Conservation (phyloP, 1,140 invertebrate genomes). For the Eurosta solidaginis region DNA sequence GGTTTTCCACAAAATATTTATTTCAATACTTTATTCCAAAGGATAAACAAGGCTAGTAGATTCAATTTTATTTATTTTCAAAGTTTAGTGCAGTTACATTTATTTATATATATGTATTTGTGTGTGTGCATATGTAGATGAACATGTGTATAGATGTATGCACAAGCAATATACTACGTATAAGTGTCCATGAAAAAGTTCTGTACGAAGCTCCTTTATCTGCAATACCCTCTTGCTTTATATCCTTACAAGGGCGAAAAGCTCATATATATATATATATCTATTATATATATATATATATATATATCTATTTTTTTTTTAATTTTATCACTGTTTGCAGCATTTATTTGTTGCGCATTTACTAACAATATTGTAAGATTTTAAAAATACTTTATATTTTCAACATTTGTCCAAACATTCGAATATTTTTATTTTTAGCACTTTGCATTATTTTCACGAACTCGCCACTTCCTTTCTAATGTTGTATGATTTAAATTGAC, state of each 20-base stretch:
- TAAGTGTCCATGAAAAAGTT: too few relatives aligned
- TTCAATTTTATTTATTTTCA: not conserved
- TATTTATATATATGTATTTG: not conserved
- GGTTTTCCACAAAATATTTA: too few relatives aligned
- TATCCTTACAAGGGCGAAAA: constrained; percentile 12
- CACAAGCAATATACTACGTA: not conserved
- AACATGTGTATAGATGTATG: not conserved
- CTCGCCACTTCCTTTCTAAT: not conserved
- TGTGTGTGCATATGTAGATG: not conserved
- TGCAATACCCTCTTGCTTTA: not conserved
- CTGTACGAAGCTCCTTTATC: not conserved
- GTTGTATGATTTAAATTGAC: too few relatives aligned
- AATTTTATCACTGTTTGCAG: too few relatives aligned
- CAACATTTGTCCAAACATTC: not conserved
- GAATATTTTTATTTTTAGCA: not conserved
- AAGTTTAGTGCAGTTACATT: not conserved
- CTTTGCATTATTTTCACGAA: constrained; percentile 6
- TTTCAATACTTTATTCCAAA: too few relatives aligned
- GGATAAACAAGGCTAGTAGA: too few relatives aligned
- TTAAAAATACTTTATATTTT: not conserved
- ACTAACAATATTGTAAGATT: not conserved
- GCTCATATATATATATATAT: not conserved
- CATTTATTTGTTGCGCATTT: too few relatives aligned
- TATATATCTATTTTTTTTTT: not conserved
- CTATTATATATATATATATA: not conserved